phyloP scores from a whole-genome alignment of 2,888 invertebrate genomes.

The Pharmacophagus antenor region DNA sequence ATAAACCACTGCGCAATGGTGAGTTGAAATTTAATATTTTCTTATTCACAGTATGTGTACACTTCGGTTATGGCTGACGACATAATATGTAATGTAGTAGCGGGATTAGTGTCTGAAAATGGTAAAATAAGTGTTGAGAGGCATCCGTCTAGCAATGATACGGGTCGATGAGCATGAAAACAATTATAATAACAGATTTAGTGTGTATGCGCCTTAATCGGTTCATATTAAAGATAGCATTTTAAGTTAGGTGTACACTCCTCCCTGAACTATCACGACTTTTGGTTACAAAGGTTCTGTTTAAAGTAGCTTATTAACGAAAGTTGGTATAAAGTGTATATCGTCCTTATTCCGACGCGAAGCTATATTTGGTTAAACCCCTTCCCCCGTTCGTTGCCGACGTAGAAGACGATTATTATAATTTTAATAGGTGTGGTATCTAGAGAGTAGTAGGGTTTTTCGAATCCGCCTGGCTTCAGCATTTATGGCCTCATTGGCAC shows the following conservation, averaged over 20 bases:
- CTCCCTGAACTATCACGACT: slow-evolving; percentile 30
- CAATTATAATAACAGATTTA: background rate
- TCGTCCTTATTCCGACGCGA: background rate
- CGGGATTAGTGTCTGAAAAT: too few species aligned
- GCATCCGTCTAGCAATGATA: too few species aligned
- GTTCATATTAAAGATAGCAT: background rate
- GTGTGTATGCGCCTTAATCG: slow-evolving; percentile 15
- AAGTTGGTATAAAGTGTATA: slow-evolving; percentile 3
- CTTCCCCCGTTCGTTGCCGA: background rate
- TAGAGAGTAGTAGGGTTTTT: too few species aligned
- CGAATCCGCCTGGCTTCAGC: too few species aligned
- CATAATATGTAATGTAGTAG: too few species aligned
- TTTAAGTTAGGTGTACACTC: slow-evolving; percentile 21
- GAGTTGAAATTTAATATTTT: too few species aligned
- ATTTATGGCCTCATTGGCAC: too few species aligned
- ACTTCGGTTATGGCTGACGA: too few species aligned
- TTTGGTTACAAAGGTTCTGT: slow-evolving; percentile 15
- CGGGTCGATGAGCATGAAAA: background rate
- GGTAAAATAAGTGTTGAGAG: too few species aligned
- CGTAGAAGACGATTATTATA: background rate
- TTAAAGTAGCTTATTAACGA: slow-evolving; percentile 12
- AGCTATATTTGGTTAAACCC: too few species aligned
- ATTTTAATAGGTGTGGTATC: background rate
- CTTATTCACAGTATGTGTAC: too few species aligned
- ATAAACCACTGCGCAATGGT: too few species aligned